Conservation (phyloP, 92 coral and sea anemone species). For the Porites cylindrica region DNA sequence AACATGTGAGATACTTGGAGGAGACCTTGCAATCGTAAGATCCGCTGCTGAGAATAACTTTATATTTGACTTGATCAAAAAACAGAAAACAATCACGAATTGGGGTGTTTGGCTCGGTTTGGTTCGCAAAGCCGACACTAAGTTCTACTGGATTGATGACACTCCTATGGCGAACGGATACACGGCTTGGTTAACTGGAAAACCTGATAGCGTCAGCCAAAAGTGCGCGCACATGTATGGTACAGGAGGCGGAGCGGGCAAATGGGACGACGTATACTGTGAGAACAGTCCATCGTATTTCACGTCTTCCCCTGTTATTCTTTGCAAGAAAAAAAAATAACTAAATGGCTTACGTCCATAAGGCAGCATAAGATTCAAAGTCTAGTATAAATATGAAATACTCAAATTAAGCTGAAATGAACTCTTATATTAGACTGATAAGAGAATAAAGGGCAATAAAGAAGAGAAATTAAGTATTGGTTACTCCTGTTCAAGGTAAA, state of each 20-base stretch:
- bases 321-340: background rate
- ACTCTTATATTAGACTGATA: no score
- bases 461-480: no score
- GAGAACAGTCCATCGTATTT: background rate
- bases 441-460: no score
- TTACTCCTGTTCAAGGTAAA: no score
- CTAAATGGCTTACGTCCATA: no score
- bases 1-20: conserved; percentile 27
- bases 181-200: conserved; percentile 9
- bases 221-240: background rate
- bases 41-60: conserved; percentile 11
- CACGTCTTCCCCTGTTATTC: conserved; percentile 7
- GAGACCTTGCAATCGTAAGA: conserved; percentile 1
- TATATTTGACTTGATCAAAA: background rate
- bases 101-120: background rate
- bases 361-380: no score
- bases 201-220: background rate
- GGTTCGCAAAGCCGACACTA: background rate
- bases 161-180: background rate
- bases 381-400: no score
- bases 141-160: conserved; percentile 27
- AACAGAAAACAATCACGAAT: background rate
- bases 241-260: background rate
- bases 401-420: no score
- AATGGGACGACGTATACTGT: conserved; percentile 8